Evolutionary conservation across 2,113 vertebrate species (phyloP).

Genomic region (Mormyrus lacerda): DNA sequence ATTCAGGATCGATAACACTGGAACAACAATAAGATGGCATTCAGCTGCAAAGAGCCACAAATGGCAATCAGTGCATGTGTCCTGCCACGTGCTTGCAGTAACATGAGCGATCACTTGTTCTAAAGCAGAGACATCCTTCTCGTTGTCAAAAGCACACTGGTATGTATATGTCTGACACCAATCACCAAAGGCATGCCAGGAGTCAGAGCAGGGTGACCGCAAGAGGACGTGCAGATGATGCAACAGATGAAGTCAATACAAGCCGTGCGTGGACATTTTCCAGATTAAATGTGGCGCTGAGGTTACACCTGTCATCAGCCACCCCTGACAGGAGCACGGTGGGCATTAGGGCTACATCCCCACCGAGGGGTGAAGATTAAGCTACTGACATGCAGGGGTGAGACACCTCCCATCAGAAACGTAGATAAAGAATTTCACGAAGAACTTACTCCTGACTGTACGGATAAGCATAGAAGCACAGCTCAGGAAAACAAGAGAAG

Average conservation of each 20-base stretch:
- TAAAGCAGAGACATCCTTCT: background rate
- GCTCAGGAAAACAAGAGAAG: background rate
- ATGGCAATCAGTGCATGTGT: background rate
- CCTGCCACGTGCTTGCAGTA: background rate
- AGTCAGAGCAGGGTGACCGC: background rate
- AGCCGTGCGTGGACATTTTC: background rate
- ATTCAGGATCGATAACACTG: background rate
- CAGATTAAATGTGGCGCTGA: conserved; percentile 9
- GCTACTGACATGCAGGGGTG: background rate
- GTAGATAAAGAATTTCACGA: background rate
- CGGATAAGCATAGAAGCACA: background rate
- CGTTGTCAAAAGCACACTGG: background rate
- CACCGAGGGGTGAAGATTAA: background rate
- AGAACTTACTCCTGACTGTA: background rate
- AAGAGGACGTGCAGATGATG: background rate
- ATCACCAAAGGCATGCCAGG: background rate
- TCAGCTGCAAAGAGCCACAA: background rate
- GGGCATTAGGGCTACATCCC: background rate
- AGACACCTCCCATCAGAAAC: background rate
- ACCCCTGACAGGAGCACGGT: background rate
- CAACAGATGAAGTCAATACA: background rate
- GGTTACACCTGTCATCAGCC: conserved; percentile 5
- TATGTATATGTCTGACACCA: background rate
- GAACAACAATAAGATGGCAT: background rate
- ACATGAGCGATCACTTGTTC: background rate